Base-by-base conservation (phyloP, 1,140 invertebrate genomes). In the Bombus soroeensis region DNA sequence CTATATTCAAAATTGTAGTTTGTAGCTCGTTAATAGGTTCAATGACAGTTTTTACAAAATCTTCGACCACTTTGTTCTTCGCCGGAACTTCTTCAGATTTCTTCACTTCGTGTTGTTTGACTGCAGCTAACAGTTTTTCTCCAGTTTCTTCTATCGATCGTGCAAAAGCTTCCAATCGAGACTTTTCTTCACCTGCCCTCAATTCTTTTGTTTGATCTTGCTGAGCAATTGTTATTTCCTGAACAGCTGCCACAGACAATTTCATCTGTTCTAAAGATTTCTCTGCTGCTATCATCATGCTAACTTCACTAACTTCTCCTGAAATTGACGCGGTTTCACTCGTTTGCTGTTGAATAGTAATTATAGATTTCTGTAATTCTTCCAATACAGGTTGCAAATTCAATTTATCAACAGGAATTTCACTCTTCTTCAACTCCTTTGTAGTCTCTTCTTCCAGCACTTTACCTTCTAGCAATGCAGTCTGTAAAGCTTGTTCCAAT, bases 401-500 rank as follows among this genome's bases (percentile, higher is more conserved):
- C 10, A 81, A 47, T 47, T 34, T 90, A 32, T 78, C 72, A 1
- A 83, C 25, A 2, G 68, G 8, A 64, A 62, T 37, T 64, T 77
- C 79, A 10, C 12, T 70, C 72, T 73, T 85, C 9, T 81, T 70
- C n/a, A 64, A 8, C 39, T 87, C 79, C 6, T 71, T 41, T 0
- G 80, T 25, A 9, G 53, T 71, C 74, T 82, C 70, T 8, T 72
- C 53, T 3, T 57, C 2, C 13, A 64, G 0, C 2, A 62, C 1
- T 66, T 28, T 28, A 43, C 62, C 72, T 68, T 84, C 47, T 15
- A 89, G 53, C 1, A 81, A 41, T 13, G 53, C 57, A 57, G 74
- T 68, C 0, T 41, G 10, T n/a, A 90, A 71, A 34, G 59, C 92
- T 86, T 86, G 71, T 53, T 94, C 89, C n/a, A 94, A 81, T 22